Conservation (phyloP, 2,888 invertebrate genomes). For the Ypsolopha sequella region DNA sequence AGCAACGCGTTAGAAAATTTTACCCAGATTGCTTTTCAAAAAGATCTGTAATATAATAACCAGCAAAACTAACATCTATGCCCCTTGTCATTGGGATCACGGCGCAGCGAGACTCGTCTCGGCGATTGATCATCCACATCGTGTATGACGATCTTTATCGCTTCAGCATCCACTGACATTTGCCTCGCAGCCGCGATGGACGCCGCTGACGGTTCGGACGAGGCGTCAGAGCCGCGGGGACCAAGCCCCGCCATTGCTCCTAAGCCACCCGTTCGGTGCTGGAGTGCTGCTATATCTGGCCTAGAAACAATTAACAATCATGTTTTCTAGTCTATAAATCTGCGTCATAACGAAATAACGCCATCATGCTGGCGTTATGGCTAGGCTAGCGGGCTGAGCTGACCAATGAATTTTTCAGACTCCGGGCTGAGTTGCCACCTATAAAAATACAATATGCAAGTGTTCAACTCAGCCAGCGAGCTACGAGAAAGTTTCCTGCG, state of each 20-base stretch:
- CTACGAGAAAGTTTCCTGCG: too few species aligned
- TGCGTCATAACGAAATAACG: too few species aligned
- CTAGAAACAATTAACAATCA: conserved; percentile 38
- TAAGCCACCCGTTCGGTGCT: conserved; percentile 70
- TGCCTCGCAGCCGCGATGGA: conserved; percentile 79
- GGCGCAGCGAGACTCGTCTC: conserved; percentile 78
- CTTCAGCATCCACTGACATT: conserved; percentile 91
- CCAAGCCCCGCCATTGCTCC: conserved; percentile 53
- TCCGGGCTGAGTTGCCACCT: too few species aligned
- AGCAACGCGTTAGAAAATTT: too few species aligned
- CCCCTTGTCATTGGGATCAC: conserved; percentile 86
- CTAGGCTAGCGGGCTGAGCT: too few species aligned
- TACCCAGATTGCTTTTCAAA: too few species aligned
- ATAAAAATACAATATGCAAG: too few species aligned
- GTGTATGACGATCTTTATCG: conserved; percentile 93
- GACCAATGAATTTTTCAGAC: too few species aligned
- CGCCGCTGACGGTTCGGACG: conserved; percentile 52
- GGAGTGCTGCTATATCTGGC: conserved; percentile 79
- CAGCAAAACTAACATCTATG: conserved; percentile 80
- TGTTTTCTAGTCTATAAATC: too few species aligned
- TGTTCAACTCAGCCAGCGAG: too few species aligned
- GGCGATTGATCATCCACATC: conserved; percentile 87
- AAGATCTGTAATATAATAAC: not conserved
- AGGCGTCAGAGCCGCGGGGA: conserved; percentile 40
- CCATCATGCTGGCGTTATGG: too few species aligned